phyloP scores from a whole-genome alignment of 2,113 vertebrate species.

The Chiloscyllium plagiosum region DNA sequence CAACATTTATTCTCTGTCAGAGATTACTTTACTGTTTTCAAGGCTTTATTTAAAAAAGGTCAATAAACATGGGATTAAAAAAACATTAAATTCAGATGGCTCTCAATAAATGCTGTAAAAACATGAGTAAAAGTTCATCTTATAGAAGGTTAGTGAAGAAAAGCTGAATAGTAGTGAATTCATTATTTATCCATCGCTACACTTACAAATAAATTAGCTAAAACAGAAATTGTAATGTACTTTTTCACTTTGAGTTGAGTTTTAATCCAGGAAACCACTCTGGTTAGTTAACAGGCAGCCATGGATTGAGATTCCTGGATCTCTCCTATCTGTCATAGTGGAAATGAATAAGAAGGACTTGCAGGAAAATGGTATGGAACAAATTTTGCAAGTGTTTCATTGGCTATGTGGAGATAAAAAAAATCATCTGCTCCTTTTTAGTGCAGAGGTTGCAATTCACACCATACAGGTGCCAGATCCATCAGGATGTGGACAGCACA shows the following conservation, averaged over 20 bases:
- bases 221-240: not conserved
- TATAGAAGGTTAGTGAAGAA: not conserved
- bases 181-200: not conserved
- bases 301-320: not conserved
- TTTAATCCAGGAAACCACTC: not conserved
- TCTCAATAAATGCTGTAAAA: not conserved
- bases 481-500: no score
- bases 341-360: not conserved
- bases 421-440: no score
- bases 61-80: not conserved
- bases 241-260: not conserved
- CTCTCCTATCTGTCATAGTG: not conserved
- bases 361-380: not conserved
- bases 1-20: not conserved
- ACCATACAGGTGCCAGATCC: no score
- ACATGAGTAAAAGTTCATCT: not conserved
- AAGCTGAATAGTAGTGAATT: not conserved
- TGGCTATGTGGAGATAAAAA: not conserved
- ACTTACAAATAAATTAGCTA: not conserved
- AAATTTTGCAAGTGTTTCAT: not conserved
- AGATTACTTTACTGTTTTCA: not conserved
- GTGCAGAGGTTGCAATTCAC: no score
- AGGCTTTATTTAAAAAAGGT: not conserved
- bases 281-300: not conserved
- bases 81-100: not conserved